Evolutionary conservation across 2,113 vertebrate species (phyloP), one percentile per base, ranked within the genome.

Genomic region (Piaya cayana): DNA sequence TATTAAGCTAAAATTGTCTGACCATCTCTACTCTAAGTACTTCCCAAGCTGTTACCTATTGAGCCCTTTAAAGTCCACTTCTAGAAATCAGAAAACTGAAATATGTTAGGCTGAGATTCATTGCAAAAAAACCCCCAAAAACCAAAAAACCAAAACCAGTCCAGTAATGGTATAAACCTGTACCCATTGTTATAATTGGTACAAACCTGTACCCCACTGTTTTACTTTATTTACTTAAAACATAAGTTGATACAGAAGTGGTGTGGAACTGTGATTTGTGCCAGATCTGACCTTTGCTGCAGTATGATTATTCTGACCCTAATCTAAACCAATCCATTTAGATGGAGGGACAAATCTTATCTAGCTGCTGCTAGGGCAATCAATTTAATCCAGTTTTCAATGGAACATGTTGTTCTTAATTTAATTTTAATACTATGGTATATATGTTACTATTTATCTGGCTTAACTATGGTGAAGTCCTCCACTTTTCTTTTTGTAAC

Each of bases 121-220:
- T 22, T 52, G 3, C 10, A 3, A n/a, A 4, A 88, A 86, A n/a
- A n/a, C n/a, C n/a, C n/a, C n/a, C n/a, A n/a, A n/a, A n/a, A n/a
- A n/a, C n/a, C n/a, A n/a, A n/a, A 82, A 76, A 1, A 6, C 29
- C 79, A 3, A 80, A 42, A 50, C 29, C 29, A 50, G 71, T 47
- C 9, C 29, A n/a, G 8, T 18, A 5, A 43, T 8, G 18, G 15
- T 1, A 22, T 55, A 79, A n/a, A 2, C 9, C 5, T 45, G 37
- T 62, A 34, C 3, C 2, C 6, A 2, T 59, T n/a, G n/a, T n/a
- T n/a, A n/a, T n/a, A n/a, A n/a, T n/a, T 8, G 18, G 15, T 1
- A 22, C 50, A 79, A n/a, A 2, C 9, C 5, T 45, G 37, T 62
- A 34, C 3, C 2, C 6, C 2, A 55, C n/a, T n/a, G n/a, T 52